phyloP scores from a whole-genome alignment of 2,888 invertebrate genomes.

The Habroteleia sp. region DNA sequence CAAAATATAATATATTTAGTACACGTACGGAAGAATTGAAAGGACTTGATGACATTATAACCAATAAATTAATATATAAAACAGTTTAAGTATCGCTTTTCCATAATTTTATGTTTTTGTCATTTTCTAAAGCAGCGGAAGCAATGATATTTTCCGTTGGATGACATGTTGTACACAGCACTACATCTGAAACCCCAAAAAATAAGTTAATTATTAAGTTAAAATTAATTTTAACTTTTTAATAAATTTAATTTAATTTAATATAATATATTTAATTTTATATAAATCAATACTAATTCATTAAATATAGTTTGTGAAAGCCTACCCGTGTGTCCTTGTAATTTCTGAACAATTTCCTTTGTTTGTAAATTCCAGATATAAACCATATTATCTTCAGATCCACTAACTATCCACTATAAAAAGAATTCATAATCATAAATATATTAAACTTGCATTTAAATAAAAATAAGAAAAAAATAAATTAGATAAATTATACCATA shows the following conservation, averaged over 20 bases:
- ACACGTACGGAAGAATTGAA: slow-evolving; percentile 37
- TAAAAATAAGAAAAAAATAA: no score
- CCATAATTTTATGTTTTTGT: slow-evolving; percentile 99
- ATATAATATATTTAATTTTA: no score
- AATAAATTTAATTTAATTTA: not conserved
- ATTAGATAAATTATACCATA: no score
- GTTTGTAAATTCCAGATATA: slow-evolving; percentile 99
- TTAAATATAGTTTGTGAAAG: not conserved
- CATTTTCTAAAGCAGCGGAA: slow-evolving; percentile 98
- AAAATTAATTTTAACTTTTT: not conserved
- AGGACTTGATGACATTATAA: not conserved
- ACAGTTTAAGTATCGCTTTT: slow-evolving; percentile 92
- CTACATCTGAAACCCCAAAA: slow-evolving; percentile 89
- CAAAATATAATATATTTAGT: slow-evolving; percentile 27
- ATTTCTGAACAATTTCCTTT: slow-evolving; percentile 98
- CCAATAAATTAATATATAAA: slow-evolving; percentile 2
- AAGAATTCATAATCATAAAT: no score
- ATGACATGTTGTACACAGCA: slow-evolving; percentile 99
- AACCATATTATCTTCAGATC: slow-evolving; percentile 99
- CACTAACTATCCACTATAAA: slow-evolving; percentile 99
- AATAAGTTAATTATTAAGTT: no score
- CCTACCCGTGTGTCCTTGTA: slow-evolving; percentile 98
- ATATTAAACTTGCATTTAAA: no score
- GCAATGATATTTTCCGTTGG: slow-evolving; percentile 99
- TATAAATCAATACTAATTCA: no score